These are phyloP conservation scores for Pituophis catenifer DNA, from an alignment of 2,113 vertebrate genomes.

Conservation along the genomic window DNA sequence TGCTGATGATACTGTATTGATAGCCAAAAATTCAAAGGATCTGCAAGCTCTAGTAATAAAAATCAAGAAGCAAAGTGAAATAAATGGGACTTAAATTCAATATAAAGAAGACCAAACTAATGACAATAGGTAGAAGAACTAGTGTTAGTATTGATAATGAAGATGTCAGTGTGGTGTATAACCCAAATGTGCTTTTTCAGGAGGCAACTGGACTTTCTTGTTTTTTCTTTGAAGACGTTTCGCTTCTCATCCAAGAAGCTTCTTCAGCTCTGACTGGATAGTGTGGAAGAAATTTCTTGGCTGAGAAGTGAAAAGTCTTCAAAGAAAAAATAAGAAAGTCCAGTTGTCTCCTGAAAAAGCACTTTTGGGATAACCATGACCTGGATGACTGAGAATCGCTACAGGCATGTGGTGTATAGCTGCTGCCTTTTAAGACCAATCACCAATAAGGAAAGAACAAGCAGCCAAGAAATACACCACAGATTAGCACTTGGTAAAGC, in stretches of 20 bases:
- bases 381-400: too few species aligned
- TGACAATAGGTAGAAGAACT: background rate
- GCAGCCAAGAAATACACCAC: background rate
- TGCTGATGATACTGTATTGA: background rate
- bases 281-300: too few species aligned
- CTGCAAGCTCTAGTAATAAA: background rate
- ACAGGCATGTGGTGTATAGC: background rate
- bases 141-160: background rate
- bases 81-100: background rate
- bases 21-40: background rate
- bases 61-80: background rate
- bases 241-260: too few species aligned
- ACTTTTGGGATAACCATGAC: too few species aligned
- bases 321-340: too few species aligned
- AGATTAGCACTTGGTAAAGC: background rate
- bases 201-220: too few species aligned
- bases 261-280: too few species aligned
- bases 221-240: too few species aligned
- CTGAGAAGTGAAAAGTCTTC: too few species aligned
- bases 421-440: background rate
- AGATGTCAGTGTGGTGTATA: background rate
- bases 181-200: background rate
- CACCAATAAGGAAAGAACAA: background rate
- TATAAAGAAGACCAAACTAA: background rate
- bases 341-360: too few species aligned